phyloP scores from a whole-genome alignment of 35 echinoderm and acorn worm species.

The Chiridota heheva region DNA sequence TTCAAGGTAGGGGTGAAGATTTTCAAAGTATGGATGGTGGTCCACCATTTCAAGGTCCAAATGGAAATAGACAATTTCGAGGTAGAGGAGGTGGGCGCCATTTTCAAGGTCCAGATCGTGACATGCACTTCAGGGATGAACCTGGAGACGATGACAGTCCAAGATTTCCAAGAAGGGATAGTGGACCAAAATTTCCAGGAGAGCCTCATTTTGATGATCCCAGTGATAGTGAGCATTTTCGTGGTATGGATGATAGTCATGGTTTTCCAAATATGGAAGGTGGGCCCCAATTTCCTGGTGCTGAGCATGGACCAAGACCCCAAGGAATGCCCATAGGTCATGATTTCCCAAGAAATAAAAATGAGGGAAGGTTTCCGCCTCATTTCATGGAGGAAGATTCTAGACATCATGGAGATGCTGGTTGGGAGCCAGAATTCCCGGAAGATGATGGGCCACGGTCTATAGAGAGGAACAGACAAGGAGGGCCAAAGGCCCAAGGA shows the following conservation, averaged over 20 bases:
- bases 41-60: background rate
- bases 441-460: too few relatives aligned
- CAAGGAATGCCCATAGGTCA: background rate
- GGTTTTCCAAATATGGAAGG: too few relatives aligned
- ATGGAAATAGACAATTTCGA: background rate
- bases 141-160: background rate
- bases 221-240: slow-evolving; percentile 4
- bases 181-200: too few relatives aligned
- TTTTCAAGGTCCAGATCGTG: background rate
- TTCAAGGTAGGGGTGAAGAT: slow-evolving; percentile 14
- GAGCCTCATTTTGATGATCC: too few relatives aligned
- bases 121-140: background rate
- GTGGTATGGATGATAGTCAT: slow-evolving; percentile 20
- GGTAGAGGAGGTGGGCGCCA: too few relatives aligned
- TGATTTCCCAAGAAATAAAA: background rate
- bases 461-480: too few relatives aligned
- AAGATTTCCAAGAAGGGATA: background rate
- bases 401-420: too few relatives aligned
- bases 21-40: too few relatives aligned
- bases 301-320: background rate
- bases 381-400: too few relatives aligned
- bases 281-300: background rate
- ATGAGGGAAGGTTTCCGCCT: too few relatives aligned
- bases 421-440: too few relatives aligned
- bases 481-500: too few relatives aligned